Percentiles rank a stretch among this genome's conserved stretches.
phyloP scores from a whole-genome alignment of 2,797 vertebrate genomes.

The Hydrolagus colliei region DNA sequence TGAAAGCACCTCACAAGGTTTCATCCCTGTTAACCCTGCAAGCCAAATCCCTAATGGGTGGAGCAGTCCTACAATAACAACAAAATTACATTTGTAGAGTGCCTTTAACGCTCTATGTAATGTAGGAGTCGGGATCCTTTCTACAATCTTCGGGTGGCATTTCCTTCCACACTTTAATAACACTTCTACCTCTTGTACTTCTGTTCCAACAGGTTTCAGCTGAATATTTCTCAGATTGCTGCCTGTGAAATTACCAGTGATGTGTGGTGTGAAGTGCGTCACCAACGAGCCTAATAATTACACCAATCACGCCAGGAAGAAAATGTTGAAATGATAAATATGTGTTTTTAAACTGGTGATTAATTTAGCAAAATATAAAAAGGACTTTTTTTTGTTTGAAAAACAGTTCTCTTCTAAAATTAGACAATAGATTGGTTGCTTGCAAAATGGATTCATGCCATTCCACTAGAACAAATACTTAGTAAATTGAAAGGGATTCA shows the following conservation, averaged over 20 bases:
- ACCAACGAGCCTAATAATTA: not conserved
- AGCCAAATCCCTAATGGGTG: too few relatives aligned
- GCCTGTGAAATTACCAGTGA: not conserved
- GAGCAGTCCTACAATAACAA: too few relatives aligned
- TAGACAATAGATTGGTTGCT: not conserved
- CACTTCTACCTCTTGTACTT: not conserved
- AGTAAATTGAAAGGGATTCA: slow-evolving; percentile 28
- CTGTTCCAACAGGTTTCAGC: not conserved
- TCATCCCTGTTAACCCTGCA: too few relatives aligned
- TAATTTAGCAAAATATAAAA: not conserved
- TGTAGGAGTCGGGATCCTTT: not conserved
- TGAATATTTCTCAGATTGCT: not conserved
- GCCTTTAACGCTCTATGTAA: too few relatives aligned
- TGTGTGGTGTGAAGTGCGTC: not conserved
- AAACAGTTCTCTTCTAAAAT: not conserved
- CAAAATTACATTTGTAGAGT: too few relatives aligned
- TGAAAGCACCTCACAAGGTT: too few relatives aligned
- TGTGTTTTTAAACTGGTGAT: not conserved
- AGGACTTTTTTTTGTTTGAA: not conserved
- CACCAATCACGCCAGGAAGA: not conserved
- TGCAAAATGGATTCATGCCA: not conserved
- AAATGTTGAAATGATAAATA: not conserved
- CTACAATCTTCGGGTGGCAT: not conserved
- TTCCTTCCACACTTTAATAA: slow-evolving; percentile 13
- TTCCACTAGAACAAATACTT: slow-evolving; percentile 26